Evolutionary conservation across 2,888 invertebrate genomes (phyloP).

Genomic region (Acronicta psi): DNA sequence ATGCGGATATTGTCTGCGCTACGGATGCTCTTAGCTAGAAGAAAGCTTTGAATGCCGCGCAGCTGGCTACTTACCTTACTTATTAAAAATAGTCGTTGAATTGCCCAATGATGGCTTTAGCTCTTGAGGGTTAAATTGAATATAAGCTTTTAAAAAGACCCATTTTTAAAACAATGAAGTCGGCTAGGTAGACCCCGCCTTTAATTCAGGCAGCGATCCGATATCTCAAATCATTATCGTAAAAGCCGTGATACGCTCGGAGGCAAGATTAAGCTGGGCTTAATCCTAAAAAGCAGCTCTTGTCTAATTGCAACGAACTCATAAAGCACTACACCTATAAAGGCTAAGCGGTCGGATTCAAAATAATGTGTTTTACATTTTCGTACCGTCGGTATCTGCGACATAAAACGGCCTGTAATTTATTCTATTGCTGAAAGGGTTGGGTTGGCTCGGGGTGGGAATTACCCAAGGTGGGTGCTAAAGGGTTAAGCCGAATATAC

Average conservation of each 20-base stretch:
- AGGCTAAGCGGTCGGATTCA: conserved; percentile 87
- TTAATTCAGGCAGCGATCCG: conserved; percentile 59
- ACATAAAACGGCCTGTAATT: conserved; percentile 89
- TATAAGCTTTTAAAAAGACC: conserved; percentile 20
- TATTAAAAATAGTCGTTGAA: conserved; percentile 34
- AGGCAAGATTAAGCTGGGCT: conserved; percentile 67
- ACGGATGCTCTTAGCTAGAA: conserved; percentile 62
- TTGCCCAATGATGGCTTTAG: conserved; percentile 14
- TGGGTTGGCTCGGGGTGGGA: conserved; percentile 86
- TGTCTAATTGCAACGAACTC: conserved; percentile 85
- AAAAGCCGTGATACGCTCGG: conserved; percentile 71
- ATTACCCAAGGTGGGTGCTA: conserved; percentile 89
- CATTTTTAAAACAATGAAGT: conserved; percentile 27
- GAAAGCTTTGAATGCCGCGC: conserved; percentile 62
- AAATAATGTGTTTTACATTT: conserved; percentile 89
- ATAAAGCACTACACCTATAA: conserved; percentile 87
- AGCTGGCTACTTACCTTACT: conserved; percentile 43
- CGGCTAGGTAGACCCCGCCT: conserved; percentile 35
- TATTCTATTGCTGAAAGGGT: conserved; percentile 90
- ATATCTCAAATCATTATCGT: conserved; percentile 78
- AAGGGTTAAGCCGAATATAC: conserved; percentile 89
- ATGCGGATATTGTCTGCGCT: conserved; percentile 69
- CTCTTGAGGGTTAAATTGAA: background rate
- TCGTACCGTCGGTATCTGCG: conserved; percentile 86
- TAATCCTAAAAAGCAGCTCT: conserved; percentile 85